Percentiles rank a stretch among this genome's conserved stretches.
phyloP scores from a whole-genome alignment of 2,888 invertebrate genomes.

The Dasypogon diadema region DNA sequence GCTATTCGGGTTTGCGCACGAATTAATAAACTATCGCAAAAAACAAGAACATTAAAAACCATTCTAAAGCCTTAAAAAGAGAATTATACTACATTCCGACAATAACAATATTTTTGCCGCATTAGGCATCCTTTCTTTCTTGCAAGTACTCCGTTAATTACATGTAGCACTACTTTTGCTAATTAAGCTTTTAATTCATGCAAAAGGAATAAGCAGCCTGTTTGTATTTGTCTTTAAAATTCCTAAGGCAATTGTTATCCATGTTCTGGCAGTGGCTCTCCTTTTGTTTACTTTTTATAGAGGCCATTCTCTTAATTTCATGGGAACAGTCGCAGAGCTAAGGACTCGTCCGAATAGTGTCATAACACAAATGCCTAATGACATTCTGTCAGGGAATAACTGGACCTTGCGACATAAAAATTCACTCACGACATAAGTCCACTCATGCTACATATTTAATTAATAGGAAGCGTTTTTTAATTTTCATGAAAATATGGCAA shows the following conservation, averaged over 20 bases:
- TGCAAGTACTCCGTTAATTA: background rate
- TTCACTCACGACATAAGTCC: slow-evolving; percentile 23
- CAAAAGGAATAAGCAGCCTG: background rate
- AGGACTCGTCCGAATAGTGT: slow-evolving; percentile 61
- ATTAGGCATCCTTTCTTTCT: background rate
- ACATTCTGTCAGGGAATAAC: slow-evolving; percentile 61
- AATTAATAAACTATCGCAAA: too few species aligned
- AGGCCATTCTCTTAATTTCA: background rate
- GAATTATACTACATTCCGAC: too few species aligned
- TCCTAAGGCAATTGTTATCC: background rate
- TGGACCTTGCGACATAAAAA: slow-evolving; percentile 52
- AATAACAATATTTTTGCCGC: too few species aligned
- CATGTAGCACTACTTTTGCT: background rate
- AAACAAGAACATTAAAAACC: too few species aligned
- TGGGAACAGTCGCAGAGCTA: slow-evolving; percentile 11
- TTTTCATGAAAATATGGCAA: background rate
- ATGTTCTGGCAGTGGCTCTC: background rate
- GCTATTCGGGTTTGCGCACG: too few species aligned
- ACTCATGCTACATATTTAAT: slow-evolving; percentile 13
- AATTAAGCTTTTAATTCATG: slow-evolving; percentile 3
- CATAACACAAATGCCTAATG: slow-evolving; percentile 64
- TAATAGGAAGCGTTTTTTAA: background rate
- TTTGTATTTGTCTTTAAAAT: slow-evolving; percentile 19
- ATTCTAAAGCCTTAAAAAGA: too few species aligned
- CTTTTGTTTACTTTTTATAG: background rate